Percentiles rank a stretch among this genome's conserved stretches.
Conservation (phyloP, 2,888 invertebrate genomes). For the Eristalis arbustorum region DNA sequence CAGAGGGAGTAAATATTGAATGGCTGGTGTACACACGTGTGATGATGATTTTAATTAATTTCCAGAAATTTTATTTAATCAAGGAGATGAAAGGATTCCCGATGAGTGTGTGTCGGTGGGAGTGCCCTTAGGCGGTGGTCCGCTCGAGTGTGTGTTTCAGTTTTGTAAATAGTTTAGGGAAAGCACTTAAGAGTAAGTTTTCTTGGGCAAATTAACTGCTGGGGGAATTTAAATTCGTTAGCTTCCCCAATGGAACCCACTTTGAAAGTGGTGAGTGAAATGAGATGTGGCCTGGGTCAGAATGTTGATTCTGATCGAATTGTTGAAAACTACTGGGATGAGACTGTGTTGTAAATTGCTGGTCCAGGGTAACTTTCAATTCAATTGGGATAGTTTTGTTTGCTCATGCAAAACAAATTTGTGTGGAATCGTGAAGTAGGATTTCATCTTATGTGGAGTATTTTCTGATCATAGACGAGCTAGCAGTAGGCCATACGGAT, state of each 20-base stretch:
- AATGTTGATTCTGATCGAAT: too few species aligned
- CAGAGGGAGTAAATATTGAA: not conserved
- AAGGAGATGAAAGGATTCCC: conserved; percentile 12
- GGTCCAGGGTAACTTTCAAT: too few species aligned
- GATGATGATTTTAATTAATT: conserved; percentile 37
- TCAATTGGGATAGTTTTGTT: too few species aligned
- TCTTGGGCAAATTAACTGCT: not conserved
- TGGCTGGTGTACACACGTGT: conserved; percentile 1
- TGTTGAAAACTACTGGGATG: too few species aligned
- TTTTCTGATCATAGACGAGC: too few species aligned
- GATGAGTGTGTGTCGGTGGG: not conserved
- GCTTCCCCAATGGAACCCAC: not conserved
- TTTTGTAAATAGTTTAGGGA: not conserved
- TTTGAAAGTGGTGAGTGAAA: not conserved
- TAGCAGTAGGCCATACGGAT: too few species aligned
- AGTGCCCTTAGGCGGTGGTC: not conserved
- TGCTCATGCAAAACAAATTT: too few species aligned
- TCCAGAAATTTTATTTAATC: conserved; percentile 30
- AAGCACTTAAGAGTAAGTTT: not conserved
- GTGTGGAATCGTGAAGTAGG: too few species aligned
- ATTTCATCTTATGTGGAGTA: too few species aligned
- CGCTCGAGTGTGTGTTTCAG: not conserved
- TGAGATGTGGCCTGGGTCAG: too few species aligned
- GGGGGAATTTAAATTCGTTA: too few species aligned
- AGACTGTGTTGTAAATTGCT: too few species aligned